Percentiles rank a stretch among this genome's conserved stretches.
These are phyloP conservation scores for Poliocrania exsul DNA, from an alignment of 2,797 vertebrate species.

Conservation along the genomic window DNA sequence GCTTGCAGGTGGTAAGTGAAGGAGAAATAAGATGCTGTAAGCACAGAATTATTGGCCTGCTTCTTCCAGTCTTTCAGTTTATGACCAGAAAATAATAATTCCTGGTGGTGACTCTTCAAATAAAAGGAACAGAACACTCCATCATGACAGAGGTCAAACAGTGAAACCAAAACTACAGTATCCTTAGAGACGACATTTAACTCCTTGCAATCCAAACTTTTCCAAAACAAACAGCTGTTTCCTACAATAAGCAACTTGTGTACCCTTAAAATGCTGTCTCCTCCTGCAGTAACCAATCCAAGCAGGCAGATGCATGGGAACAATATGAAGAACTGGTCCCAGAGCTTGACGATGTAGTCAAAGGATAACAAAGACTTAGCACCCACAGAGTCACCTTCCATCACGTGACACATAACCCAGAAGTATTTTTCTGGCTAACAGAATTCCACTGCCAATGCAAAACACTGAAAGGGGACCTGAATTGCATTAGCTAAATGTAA, in stretches of 20 bases:
- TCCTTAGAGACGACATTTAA: background rate
- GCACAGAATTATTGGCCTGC: background rate
- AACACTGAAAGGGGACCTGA: background rate
- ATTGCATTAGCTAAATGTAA: background rate
- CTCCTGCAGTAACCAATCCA: fast-evolving
- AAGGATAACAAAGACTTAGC: background rate
- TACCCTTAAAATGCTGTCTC: background rate
- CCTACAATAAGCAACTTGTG: background rate
- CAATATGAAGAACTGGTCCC: background rate
- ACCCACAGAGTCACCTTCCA: background rate
- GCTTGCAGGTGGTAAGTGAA: background rate
- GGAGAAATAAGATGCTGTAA: background rate
- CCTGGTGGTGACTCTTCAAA: background rate
- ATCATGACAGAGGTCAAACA: background rate
- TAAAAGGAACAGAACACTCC: background rate
- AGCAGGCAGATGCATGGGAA: background rate
- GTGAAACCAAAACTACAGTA: background rate
- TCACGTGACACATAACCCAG: background rate
- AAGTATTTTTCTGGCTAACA: background rate
- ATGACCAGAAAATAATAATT: background rate
- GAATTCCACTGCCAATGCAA: background rate
- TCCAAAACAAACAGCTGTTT: background rate
- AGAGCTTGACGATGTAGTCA: background rate
- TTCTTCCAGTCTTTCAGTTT: background rate
- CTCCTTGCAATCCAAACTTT: background rate